phyloP scores from a whole-genome alignment of 2,113 vertebrate species.

The Anser cygnoides region DNA sequence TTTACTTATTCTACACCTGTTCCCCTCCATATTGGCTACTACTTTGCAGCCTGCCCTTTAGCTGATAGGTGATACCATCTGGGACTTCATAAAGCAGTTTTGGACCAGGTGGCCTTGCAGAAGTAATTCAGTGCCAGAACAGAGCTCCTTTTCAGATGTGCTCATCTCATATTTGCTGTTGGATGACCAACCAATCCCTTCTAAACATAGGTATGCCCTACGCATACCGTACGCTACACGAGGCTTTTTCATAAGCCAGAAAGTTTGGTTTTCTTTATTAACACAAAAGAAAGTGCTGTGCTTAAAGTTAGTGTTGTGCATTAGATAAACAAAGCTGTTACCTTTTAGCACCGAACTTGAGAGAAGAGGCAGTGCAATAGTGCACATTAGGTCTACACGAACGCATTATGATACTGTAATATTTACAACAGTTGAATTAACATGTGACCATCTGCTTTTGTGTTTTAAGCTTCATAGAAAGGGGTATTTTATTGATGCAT shows the following conservation, averaged over 20 bases:
- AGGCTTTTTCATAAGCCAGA: not conserved
- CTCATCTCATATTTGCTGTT: not conserved
- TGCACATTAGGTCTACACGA: not conserved
- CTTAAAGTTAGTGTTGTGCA: not conserved
- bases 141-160: not conserved
- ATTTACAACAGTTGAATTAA: not conserved
- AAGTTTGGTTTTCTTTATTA: not conserved
- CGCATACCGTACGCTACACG: not conserved
- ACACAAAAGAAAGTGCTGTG: not conserved
- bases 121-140: not conserved
- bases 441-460: not conserved
- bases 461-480: not conserved
- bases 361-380: not conserved
- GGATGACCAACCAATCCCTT: not conserved
- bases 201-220: not conserved
- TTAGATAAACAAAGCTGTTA: not conserved
- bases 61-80: not conserved
- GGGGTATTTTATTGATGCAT: not conserved
- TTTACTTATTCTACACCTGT: not conserved
- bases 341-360: not conserved
- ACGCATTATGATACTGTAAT: fast-evolving
- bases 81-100: not conserved
- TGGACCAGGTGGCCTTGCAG: constrained; percentile 23
- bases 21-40: fast-evolving
- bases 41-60: not conserved